A percentile compares a stretch with the other conserved stretches of the same genome.
Evolutionary conservation across 2,113 vertebrate species (phyloP).

Genomic region (Amia ocellicauda): DNA sequence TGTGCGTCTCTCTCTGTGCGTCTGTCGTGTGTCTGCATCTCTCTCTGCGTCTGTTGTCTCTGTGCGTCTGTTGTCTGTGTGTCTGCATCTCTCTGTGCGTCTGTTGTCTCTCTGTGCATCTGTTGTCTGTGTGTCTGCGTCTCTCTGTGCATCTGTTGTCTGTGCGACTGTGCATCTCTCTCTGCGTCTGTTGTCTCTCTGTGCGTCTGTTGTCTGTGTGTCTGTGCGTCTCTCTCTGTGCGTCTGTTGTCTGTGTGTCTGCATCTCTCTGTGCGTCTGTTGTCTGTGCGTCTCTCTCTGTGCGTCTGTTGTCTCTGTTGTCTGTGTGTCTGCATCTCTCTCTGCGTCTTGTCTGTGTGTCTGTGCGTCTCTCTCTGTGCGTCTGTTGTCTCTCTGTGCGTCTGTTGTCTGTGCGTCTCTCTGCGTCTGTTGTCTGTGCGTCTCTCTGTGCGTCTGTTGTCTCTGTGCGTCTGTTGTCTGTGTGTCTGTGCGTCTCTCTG

Average conservation of each 20-base stretch:
- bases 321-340: neutral
- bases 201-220: neutral
- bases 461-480: too few species aligned
- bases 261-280: too few species aligned
- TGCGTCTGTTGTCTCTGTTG: neutral
- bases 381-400: neutral
- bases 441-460: neutral
- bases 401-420: neutral
- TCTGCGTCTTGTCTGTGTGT: neutral
- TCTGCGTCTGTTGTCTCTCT: neutral
- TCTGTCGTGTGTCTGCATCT: neutral
- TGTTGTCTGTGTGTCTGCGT: too few species aligned
- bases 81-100: constrained; percentile 2
- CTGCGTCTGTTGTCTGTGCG: too few species aligned
- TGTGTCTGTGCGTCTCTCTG: too few species aligned
- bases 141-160: neutral
- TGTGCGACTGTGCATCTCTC: too few species aligned
- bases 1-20: too few species aligned
- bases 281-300: too few species aligned
- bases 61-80: neutral
- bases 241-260: neutral
- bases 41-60: neutral
- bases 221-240: neutral
- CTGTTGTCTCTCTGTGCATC: neutral
- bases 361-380: neutral